A percentile compares a stretch with the other conserved stretches of the same genome.
Conservation (phyloP, 2,113 vertebrate genomes). For the Aegithalos caudatus region DNA sequence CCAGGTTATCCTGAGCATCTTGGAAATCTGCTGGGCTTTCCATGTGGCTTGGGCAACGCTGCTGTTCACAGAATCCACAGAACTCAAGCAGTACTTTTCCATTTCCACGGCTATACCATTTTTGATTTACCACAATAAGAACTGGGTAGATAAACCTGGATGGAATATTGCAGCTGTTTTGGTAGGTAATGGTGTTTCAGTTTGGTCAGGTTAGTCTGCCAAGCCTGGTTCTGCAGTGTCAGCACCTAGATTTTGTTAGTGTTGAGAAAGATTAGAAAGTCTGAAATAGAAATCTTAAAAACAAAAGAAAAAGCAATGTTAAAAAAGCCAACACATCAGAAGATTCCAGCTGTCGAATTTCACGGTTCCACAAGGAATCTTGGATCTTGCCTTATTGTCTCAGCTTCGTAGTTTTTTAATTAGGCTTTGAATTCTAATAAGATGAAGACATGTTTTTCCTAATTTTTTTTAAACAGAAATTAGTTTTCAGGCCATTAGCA, state of each 20-base stretch:
- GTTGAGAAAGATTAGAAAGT: neutral
- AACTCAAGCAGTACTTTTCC: neutral
- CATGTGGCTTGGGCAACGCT: neutral
- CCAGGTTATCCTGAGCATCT: neutral
- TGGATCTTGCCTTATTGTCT: neutral
- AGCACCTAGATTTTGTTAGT: neutral
- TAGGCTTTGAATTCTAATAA: neutral
- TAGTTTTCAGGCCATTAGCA: neutral
- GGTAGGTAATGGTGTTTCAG: neutral
- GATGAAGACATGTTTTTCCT: neutral
- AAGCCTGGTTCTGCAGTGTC: neutral
- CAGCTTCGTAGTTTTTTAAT: neutral
- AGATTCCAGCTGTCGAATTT: neutral
- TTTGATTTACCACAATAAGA: neutral
- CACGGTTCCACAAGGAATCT: neutral
- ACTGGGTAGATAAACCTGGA: accelerated
- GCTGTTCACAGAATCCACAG: neutral
- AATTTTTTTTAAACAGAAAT: neutral
- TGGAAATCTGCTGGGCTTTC: neutral
- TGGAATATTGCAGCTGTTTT: neutral
- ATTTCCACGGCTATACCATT: too few species aligned
- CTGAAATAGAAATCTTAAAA: neutral
- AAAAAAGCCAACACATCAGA: neutral
- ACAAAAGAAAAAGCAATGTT: neutral
- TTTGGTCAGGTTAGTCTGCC: neutral